Evolutionary conservation across 92 coral and sea anemone genomes (phyloP).

Genomic region (Phenganax stokvisi): DNA sequence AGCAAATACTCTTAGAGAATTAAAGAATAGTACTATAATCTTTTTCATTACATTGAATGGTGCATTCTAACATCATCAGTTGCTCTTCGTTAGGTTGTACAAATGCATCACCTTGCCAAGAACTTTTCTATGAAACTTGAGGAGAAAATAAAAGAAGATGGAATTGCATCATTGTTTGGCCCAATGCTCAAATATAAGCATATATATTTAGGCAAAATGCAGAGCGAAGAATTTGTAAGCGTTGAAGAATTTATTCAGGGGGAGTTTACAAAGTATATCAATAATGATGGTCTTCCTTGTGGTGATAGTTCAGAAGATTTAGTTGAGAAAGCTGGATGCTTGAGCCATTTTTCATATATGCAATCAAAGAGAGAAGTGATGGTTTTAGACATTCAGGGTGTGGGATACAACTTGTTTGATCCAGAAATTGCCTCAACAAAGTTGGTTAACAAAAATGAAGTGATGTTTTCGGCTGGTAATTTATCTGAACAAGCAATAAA

Average conservation of each 20-base stretch:
- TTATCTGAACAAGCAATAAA: conserved; percentile 22
- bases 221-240: conserved; percentile 14
- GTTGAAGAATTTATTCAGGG: conserved; percentile 24
- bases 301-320: neutral
- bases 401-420: conserved; percentile 25
- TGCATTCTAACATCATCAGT: no score
- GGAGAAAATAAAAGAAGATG: neutral
- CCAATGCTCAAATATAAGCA: conserved; percentile 5
- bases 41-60: no score
- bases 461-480: conserved; percentile 32
- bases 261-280: conserved; percentile 16
- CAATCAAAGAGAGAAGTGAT: neutral
- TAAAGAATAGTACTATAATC: no score
- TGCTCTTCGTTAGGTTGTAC: no score
- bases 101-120: no score
- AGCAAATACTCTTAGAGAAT: no score
- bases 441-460: conserved; percentile 22
- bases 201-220: conserved; percentile 15
- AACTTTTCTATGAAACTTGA: no score
- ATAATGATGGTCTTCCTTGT: conserved; percentile 20
- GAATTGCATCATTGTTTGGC: conserved; percentile 6
- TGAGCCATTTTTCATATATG: conserved; percentile 24
- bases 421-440: conserved; percentile 15
- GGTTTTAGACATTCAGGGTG: conserved; percentile 30
- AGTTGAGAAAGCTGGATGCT: conserved; percentile 23